phyloP scores from a whole-genome alignment of 2,797 vertebrate species.

The Syngnathus acus region DNA sequence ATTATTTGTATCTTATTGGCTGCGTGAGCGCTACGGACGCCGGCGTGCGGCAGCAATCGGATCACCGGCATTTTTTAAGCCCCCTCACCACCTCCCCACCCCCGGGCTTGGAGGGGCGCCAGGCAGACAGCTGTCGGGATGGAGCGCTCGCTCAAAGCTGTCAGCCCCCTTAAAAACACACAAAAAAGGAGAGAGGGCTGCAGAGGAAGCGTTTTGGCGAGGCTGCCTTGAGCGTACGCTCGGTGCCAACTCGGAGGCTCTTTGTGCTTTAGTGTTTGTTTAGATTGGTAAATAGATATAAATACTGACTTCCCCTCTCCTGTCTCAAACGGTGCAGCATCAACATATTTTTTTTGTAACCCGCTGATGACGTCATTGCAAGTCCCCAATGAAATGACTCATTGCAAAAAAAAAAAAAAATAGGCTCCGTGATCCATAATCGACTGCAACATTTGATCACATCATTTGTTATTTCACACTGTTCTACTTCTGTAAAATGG shows the following conservation, averaged over 20 bases:
- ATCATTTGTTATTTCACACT: background rate
- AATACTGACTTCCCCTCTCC: conserved; percentile 3
- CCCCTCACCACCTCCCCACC: background rate
- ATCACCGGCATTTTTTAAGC: conserved; percentile 71
- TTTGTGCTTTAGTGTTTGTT: conserved; percentile 66
- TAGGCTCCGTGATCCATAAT: background rate
- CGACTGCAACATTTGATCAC: background rate
- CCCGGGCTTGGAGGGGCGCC: conserved; percentile 82
- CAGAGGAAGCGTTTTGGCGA: conserved; percentile 63
- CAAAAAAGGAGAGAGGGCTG: conserved; percentile 72
- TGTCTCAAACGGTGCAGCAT: background rate
- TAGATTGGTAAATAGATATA: conserved; percentile 32
- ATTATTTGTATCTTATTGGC: background rate
- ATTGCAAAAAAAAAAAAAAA: too few relatives aligned
- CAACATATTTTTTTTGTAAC: conserved; percentile 9
- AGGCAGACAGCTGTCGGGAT: conserved; percentile 96
- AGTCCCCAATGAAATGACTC: too few relatives aligned
- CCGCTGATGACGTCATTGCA: background rate
- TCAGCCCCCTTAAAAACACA: conserved; percentile 65
- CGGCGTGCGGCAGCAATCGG: conserved; percentile 69
- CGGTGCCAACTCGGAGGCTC: conserved; percentile 55
- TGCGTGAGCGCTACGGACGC: conserved; percentile 21
- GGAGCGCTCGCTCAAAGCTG: conserved; percentile 88
- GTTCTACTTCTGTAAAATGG: background rate
- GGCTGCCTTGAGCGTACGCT: conserved; percentile 35